A percentile compares a stretch with the other conserved stretches of the same genome.
Evolutionary conservation across 1,140 invertebrate genomes (phyloP).

Genomic region (Melanaphis sacchari): DNA sequence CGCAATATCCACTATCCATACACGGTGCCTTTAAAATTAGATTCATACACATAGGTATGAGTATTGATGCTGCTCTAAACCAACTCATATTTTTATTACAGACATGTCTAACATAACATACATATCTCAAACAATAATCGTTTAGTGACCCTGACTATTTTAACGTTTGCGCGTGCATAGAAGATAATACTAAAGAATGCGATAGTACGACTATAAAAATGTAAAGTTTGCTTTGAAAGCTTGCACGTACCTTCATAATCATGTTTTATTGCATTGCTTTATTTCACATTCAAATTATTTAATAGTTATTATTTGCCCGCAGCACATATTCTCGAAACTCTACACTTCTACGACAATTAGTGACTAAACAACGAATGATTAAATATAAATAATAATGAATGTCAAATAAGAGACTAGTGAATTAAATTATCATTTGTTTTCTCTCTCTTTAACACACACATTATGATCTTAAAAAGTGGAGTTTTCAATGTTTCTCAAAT

Average conservation of each 20-base stretch:
- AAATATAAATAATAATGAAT: background rate
- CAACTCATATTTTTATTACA: background rate
- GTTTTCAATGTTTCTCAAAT: slow-evolving; percentile 8
- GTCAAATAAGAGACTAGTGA: background rate
- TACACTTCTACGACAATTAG: background rate
- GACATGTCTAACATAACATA: background rate
- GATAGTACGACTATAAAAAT: background rate
- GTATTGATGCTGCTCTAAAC: background rate
- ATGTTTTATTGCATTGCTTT: background rate
- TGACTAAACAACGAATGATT: background rate
- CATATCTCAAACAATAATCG: background rate
- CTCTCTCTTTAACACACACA: background rate
- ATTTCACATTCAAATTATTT: background rate
- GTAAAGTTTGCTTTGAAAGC: background rate
- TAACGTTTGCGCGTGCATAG: background rate
- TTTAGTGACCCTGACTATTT: background rate
- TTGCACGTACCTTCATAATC: background rate
- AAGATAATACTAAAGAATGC: background rate
- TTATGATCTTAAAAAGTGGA: background rate
- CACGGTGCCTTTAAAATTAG: background rate
- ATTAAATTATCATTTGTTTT: background rate
- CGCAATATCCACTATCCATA: background rate
- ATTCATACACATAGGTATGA: background rate
- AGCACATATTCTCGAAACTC: background rate
- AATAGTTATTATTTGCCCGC: background rate